Evolutionary conservation across 2,888 invertebrate genomes (phyloP), one percentile per base, ranked within the genome.

Genomic region (Cataglyphis cursor): DNA sequence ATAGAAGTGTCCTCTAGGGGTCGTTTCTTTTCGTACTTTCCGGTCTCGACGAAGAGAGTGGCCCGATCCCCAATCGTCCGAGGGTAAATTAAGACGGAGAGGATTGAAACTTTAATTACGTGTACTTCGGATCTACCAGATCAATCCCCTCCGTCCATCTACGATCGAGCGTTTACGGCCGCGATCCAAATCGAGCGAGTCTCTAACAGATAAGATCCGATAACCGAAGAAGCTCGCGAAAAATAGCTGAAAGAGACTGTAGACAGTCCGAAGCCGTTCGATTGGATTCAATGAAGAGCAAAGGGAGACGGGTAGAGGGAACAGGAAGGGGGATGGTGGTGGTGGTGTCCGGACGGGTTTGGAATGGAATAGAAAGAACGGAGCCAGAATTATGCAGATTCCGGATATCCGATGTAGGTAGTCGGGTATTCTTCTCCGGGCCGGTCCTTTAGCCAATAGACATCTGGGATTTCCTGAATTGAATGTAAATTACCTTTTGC

Each of bases 401-500:
- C 88, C 86, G 88, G 88, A 91, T 92, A 92, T 91, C 89, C 89
- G 90, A 85, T 85, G 85, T 89, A 89, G 85, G 85, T 89, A 88
- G 89, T 88, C 89, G 89, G 87, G 89, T 89, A 91, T 93, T 92
- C 91, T 92, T 91, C 91, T 87, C 88, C 86, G 87, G 88, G 86
- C 64, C 80, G 84, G 87, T 87, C 88, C 82, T 90, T 91, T 90
- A 88, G 88, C 90, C 90, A 91, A 92, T 92, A 92, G 90, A 92
- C 91, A 92, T 92, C 91, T 88, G 88, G 91, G 93, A 92, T 93
- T 93, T 92, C 86, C 91, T 91, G 92, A 92, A 93, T 93, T 92
- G 92, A 93, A 93, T 93, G 92, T 93, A 93, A 93, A 93, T 93
- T 93, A 92, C 92, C 90, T 89, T 91, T 90, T 89, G 86, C 90